phyloP scores from a whole-genome alignment of 2,888 invertebrate species.

The Autographa pulchrina region DNA sequence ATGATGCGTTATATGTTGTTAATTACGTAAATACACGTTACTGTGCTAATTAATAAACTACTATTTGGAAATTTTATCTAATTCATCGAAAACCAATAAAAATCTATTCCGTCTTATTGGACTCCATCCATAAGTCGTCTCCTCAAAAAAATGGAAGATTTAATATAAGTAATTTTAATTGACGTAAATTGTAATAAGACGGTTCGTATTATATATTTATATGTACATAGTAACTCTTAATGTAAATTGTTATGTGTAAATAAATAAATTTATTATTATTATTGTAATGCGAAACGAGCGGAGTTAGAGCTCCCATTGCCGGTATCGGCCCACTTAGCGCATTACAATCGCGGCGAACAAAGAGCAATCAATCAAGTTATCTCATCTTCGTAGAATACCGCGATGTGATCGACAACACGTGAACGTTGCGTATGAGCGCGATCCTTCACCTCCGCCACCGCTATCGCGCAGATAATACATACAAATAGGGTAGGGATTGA shows the following conservation, averaged over 20 bases:
- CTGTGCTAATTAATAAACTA: background rate
- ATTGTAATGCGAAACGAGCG: background rate
- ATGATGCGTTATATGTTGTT: background rate
- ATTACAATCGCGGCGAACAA: conserved; percentile 67
- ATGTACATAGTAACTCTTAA: too few relatives aligned
- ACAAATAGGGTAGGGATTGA: conserved; percentile 84
- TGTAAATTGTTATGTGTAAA: too few relatives aligned
- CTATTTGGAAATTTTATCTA: background rate
- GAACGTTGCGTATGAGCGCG: conserved; percentile 72
- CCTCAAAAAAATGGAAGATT: too few relatives aligned
- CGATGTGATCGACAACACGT: conserved; percentile 73
- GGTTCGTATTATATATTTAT: background rate
- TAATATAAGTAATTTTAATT: too few relatives aligned
- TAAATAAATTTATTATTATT: too few relatives aligned
- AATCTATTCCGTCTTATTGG: too few relatives aligned
- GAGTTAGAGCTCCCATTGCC: conserved; percentile 15
- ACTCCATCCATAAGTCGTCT: too few relatives aligned
- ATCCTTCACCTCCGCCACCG: conserved; percentile 82
- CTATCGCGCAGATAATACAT: conserved; percentile 70
- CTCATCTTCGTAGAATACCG: conserved; percentile 74
- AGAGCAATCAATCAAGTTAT: conserved; percentile 81
- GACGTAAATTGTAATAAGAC: too few relatives aligned
- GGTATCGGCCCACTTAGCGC: conserved; percentile 30
- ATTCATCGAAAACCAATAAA: too few relatives aligned
- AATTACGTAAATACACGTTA: background rate